Percentiles rank a stretch among this genome's conserved stretches.
These are phyloP conservation scores for Ellobium chinense DNA, from an alignment of 2,888 invertebrate species.

Conservation along the genomic window DNA sequence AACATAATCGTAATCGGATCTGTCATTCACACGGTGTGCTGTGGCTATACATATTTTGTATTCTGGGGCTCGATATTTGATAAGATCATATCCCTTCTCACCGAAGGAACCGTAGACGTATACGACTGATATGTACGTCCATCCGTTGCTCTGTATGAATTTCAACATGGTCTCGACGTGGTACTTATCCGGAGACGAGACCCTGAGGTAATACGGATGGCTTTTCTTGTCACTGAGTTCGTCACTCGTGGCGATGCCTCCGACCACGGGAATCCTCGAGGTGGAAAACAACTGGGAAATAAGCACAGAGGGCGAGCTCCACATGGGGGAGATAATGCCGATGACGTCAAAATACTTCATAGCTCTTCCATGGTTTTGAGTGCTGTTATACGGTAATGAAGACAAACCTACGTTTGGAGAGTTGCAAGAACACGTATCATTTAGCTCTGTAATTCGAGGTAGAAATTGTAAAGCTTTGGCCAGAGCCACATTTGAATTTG, in stretches of 20 bases:
- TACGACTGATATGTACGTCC: slow-evolving; percentile 88
- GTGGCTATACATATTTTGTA: slow-evolving; percentile 23
- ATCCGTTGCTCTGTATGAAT: slow-evolving; percentile 80
- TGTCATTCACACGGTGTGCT: background rate
- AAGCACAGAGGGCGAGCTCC: slow-evolving; percentile 14
- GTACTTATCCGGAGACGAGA: slow-evolving; percentile 59
- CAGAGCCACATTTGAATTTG: slow-evolving; percentile 62
- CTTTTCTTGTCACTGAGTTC: slow-evolving; percentile 57
- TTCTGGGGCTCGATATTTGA: background rate
- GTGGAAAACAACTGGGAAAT: slow-evolving; percentile 57
- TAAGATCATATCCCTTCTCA: slow-evolving; percentile 51
- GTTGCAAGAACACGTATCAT: background rate
- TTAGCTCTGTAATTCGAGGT: background rate
- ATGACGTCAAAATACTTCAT: slow-evolving; percentile 30
- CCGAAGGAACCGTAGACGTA: slow-evolving; percentile 83
- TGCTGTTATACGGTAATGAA: background rate
- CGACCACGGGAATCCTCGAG: slow-evolving; percentile 59
- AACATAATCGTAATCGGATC: slow-evolving; percentile 39
- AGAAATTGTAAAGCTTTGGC: slow-evolving; percentile 60
- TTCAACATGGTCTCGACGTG: slow-evolving; percentile 58
- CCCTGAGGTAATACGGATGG: slow-evolving; percentile 59
- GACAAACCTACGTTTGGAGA: background rate
- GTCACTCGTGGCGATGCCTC: slow-evolving; percentile 58
- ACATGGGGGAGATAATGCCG: slow-evolving; percentile 28
- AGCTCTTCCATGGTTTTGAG: background rate